A percentile compares a stretch with the other conserved stretches of the same genome.
phyloP scores from a whole-genome alignment of 2,113 vertebrate species.

The Mugil cephalus region DNA sequence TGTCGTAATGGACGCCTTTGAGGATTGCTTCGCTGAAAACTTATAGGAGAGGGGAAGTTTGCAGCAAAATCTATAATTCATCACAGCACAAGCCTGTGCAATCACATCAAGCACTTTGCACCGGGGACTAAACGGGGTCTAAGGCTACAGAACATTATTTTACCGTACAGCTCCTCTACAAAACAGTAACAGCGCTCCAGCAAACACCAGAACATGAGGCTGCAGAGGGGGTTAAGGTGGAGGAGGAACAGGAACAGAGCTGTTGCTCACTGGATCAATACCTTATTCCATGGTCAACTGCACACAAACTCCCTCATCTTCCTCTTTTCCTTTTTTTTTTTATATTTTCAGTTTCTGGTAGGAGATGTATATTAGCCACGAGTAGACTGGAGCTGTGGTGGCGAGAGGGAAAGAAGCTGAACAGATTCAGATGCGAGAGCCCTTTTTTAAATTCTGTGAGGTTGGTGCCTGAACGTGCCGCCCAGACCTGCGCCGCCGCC shows the following conservation, averaged over 20 bases:
- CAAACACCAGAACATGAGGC: conserved; percentile 20
- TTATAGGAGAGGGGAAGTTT: conserved; percentile 18
- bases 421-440: neutral
- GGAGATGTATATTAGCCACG: conserved; percentile 21
- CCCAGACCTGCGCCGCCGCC: conserved; percentile 13
- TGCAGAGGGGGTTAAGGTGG: conserved; percentile 3
- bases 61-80: conserved; percentile 65
- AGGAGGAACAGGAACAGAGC: conserved; percentile 31
- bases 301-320: conserved; percentile 37
- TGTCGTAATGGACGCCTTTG: neutral
- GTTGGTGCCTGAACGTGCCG: conserved; percentile 32
- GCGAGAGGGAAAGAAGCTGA: neutral
- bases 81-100: conserved; percentile 15
- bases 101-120: conserved; percentile 48
- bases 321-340: neutral
- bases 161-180: conserved; percentile 13
- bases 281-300: conserved; percentile 58
- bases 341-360: conserved; percentile 19
- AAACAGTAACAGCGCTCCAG: conserved; percentile 22
- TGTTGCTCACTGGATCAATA: conserved; percentile 67
- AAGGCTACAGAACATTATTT: conserved; percentile 31
- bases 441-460: conserved; percentile 21
- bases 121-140: conserved; percentile 34
- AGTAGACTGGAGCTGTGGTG: neutral
- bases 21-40: neutral